These are phyloP conservation scores for Drosophila teissieri DNA, from an alignment of 1,140 invertebrate genomes.

Conservation along the genomic window DNA sequence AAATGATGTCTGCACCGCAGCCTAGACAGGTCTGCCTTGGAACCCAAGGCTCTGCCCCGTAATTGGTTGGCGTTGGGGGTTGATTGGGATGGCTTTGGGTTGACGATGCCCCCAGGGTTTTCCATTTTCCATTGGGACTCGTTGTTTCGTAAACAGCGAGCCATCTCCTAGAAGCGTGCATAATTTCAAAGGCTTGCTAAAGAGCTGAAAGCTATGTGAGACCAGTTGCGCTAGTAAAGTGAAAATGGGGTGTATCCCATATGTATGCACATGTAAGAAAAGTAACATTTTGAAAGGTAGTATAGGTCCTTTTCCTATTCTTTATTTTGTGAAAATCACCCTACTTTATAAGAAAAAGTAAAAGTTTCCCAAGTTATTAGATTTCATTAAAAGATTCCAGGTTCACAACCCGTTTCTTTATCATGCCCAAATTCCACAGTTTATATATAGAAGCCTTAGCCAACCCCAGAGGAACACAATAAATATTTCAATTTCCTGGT, in stretches of 20 bases:
- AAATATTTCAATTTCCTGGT: constrained; percentile 75
- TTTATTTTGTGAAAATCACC: neutral
- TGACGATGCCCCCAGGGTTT: constrained; percentile 24
- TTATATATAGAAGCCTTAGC: constrained; percentile 2
- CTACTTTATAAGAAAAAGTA: no score
- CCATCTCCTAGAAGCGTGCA: neutral
- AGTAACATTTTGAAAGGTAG: no score
- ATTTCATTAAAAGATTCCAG: constrained; percentile 26
- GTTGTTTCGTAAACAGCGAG: neutral
- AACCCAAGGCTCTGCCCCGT: constrained; percentile 18
- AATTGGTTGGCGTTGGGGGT: constrained; percentile 35
- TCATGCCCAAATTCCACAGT: neutral
- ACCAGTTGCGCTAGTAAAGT: no score
- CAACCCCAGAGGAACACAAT: constrained; percentile 44
- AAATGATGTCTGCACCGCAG: constrained; percentile 79
- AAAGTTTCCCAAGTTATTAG: constrained; percentile 3
- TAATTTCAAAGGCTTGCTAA: neutral
- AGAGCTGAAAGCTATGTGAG: neutral
- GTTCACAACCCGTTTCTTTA: constrained; percentile 16
- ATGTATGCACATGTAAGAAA: no score
- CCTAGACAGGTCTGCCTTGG: constrained; percentile 66
- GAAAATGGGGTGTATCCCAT: no score
- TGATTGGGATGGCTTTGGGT: constrained; percentile 8
- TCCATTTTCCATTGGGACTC: constrained; percentile 7
- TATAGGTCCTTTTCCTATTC: no score